Conservation (phyloP, 2,888 invertebrate genomes). For the Caenorhabditis plicata region DNA sequence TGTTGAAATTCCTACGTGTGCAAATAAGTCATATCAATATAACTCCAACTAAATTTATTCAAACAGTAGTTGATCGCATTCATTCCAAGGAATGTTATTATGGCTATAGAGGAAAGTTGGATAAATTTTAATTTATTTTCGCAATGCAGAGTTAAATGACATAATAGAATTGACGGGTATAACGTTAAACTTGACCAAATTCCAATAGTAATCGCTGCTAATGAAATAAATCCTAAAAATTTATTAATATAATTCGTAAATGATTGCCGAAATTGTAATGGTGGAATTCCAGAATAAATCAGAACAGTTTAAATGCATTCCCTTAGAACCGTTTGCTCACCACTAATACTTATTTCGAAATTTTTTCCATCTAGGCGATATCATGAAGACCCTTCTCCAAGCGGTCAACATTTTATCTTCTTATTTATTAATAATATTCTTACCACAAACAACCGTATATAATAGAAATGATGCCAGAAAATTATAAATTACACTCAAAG, state of each 20-base stretch:
- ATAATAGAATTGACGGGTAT: constrained; percentile 18
- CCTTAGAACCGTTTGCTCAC: too few relatives aligned
- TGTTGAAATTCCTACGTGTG: constrained; percentile 35
- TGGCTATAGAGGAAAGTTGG: background rate
- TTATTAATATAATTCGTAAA: too few relatives aligned
- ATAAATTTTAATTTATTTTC: constrained; percentile 1
- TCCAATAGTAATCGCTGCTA: constrained; percentile 16
- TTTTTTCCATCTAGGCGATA: too few relatives aligned
- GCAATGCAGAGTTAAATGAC: constrained; percentile 5
- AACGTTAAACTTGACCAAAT: constrained; percentile 24
- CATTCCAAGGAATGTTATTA: background rate
- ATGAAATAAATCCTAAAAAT: too few relatives aligned
- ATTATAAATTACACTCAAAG: constrained; percentile 50
- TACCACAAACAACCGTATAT: constrained; percentile 24
- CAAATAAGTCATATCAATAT: constrained; percentile 34
- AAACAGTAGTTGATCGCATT: constrained; percentile 6
- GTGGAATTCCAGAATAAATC: too few relatives aligned
- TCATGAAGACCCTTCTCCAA: too few relatives aligned
- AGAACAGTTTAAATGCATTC: too few relatives aligned
- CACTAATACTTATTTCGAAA: too few relatives aligned
- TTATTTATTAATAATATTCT: background rate
- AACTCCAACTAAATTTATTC: constrained; percentile 13
- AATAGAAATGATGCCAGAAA: constrained; percentile 36
- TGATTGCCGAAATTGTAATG: too few relatives aligned
- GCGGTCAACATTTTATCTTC: too few relatives aligned